Conservation (phyloP, 2,888 invertebrate species). For the Ophion costatus region DNA sequence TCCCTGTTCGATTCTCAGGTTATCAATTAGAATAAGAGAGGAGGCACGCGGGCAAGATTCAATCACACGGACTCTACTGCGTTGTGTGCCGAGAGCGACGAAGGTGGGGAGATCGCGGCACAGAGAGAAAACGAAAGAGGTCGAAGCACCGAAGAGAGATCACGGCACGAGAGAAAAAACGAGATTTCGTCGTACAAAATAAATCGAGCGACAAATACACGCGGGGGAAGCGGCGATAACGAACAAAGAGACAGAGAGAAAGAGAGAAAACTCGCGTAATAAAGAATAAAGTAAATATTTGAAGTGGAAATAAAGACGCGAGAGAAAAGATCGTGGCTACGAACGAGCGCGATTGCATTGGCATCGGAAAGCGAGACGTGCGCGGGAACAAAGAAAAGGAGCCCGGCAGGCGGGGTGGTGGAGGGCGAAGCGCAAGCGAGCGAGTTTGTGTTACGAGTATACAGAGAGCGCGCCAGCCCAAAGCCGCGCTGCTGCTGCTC, state of each 20-base stretch:
- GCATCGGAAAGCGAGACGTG: conserved; percentile 14
- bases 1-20: background rate
- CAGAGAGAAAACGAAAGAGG: conserved; percentile 3
- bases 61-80: too few relatives aligned
- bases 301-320: background rate
- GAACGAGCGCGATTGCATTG: conserved; percentile 16
- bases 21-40: conserved; percentile 21
- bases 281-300: conserved; percentile 4
- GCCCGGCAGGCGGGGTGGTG: background rate
- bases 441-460: conserved; percentile 28
- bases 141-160: background rate
- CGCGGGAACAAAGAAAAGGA: conserved; percentile 28
- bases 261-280: background rate
- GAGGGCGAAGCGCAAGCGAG: conserved; percentile 8
- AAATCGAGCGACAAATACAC: background rate
- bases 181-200: background rate
- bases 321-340: background rate
- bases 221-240: background rate
- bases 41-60: background rate
- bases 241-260: conserved; percentile 1
- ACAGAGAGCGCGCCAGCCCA: conserved; percentile 26
- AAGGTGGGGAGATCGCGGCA: background rate
- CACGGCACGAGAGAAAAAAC: background rate
- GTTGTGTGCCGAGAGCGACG: too few relatives aligned
- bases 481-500: conserved; percentile 10